phyloP scores from a whole-genome alignment of 2,888 invertebrate genomes.

The Pasiphila rectangulata region DNA sequence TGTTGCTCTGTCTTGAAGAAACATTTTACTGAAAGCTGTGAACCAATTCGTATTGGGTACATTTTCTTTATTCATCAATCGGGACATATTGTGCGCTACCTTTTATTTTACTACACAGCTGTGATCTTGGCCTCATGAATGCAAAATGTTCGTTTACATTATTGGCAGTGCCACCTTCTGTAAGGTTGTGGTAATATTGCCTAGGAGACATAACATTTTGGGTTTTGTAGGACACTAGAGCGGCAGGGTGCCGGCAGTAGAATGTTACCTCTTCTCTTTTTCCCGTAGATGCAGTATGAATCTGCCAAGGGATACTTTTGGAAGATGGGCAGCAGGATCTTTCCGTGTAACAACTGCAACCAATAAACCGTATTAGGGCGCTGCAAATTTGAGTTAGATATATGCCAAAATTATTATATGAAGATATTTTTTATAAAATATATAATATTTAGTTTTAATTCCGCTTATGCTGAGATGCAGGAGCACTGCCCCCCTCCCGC shows the following conservation, averaged over 20 bases:
- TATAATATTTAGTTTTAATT: no score
- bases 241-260: no score
- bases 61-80: conserved; percentile 35
- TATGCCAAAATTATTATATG: no score
- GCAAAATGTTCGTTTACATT: conserved; percentile 49
- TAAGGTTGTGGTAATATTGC: conserved; percentile 7
- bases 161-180: conserved; percentile 38
- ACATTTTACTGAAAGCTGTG: conserved; percentile 11
- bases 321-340: no score
- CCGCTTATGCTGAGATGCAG: no score
- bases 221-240: neutral
- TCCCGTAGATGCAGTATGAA: neutral
- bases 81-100: conserved; percentile 33
- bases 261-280: neutral
- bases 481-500: no score
- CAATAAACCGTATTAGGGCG: no score
- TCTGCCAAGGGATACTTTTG: no score
- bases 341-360: no score
- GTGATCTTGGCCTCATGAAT: conserved; percentile 52
- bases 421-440: no score
- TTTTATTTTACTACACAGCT: conserved; percentile 38
- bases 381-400: no score
- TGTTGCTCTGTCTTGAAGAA: neutral
- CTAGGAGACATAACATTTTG: neutral
- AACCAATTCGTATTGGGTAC: conserved; percentile 2